phyloP scores from a whole-genome alignment of 2,888 invertebrate genomes.

The Eupithecia exiguata region DNA sequence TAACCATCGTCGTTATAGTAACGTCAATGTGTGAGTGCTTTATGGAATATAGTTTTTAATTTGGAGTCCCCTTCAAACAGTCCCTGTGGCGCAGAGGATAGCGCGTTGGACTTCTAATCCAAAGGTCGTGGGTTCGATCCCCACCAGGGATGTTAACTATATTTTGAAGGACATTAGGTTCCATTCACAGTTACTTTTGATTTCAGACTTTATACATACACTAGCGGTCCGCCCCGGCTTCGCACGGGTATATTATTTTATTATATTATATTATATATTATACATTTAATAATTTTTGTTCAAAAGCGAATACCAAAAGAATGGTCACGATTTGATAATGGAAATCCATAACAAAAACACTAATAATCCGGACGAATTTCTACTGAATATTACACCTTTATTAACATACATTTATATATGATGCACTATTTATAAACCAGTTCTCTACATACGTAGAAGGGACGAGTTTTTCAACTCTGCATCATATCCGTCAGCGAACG shows the following conservation, averaged over 20 bases:
- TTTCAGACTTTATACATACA: no score
- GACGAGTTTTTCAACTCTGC: conserved; percentile 32
- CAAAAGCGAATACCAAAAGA: no score
- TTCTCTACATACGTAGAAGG: background rate
- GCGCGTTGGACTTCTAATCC: conserved; percentile 95
- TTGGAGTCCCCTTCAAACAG: conserved; percentile 54
- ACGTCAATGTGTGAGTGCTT: conserved; percentile 42
- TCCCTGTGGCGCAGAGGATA: conserved; percentile 94
- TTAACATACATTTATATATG: background rate
- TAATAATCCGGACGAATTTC: no score
- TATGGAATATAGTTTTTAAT: conserved; percentile 44
- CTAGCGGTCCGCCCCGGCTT: no score
- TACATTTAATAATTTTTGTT: no score
- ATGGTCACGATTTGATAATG: no score
- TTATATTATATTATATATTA: no score
- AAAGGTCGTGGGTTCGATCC: conserved; percentile 94
- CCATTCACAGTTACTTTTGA: background rate
- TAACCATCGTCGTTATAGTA: conserved; percentile 15
- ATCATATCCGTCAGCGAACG: conserved; percentile 39
- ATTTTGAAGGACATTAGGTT: background rate
- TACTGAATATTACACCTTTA: background rate
- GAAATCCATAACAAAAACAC: no score
- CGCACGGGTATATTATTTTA: no score
- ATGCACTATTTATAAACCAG: background rate
- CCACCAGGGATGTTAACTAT: conserved; percentile 87